Evolutionary conservation across 1,140 invertebrate genomes (phyloP).

Genomic region (Drosophila mauritiana): DNA sequence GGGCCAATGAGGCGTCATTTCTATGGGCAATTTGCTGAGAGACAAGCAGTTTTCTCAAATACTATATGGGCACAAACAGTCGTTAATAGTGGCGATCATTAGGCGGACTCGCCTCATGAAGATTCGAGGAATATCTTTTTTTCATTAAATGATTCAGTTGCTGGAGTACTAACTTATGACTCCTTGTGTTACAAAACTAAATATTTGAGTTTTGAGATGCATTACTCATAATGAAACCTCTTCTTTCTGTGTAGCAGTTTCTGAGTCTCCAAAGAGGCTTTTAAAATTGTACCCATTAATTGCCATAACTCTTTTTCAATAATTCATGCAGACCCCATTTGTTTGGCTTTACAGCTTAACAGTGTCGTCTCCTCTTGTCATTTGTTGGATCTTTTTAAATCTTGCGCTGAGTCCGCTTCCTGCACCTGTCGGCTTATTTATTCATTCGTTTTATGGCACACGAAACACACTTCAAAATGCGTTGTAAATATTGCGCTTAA

Average conservation of each 20-base stretch:
- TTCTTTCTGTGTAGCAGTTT: not conserved
- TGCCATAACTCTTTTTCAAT: conserved; percentile 47
- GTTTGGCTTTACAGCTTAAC: conserved; percentile 47
- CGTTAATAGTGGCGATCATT: conserved; percentile 45
- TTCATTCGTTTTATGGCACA: conserved; percentile 67
- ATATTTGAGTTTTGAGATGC: not conserved
- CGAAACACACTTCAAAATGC: conserved; percentile 65
- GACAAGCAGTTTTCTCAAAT: conserved; percentile 23
- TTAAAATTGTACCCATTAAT: conserved; percentile 17
- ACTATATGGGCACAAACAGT: conserved; percentile 38
- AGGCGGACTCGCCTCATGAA: conserved; percentile 23
- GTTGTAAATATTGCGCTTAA: conserved; percentile 79
- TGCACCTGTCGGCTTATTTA: conserved; percentile 62
- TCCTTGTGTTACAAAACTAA: not conserved
- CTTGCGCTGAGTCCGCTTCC: conserved; percentile 23
- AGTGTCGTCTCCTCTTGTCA: conserved; percentile 47
- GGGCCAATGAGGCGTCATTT: conserved; percentile 55
- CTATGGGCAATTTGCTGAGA: conserved; percentile 43
- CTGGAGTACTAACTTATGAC: not conserved
- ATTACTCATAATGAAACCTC: not conserved
- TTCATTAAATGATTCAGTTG: not conserved
- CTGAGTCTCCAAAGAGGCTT: conserved; percentile 2
- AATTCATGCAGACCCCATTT: conserved; percentile 45
- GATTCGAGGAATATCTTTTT: conserved; percentile 2
- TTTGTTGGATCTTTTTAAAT: conserved; percentile 26